These are phyloP conservation scores for Pelobates fuscus DNA, from an alignment of 2,113 vertebrate genomes.

Conservation along the genomic window DNA sequence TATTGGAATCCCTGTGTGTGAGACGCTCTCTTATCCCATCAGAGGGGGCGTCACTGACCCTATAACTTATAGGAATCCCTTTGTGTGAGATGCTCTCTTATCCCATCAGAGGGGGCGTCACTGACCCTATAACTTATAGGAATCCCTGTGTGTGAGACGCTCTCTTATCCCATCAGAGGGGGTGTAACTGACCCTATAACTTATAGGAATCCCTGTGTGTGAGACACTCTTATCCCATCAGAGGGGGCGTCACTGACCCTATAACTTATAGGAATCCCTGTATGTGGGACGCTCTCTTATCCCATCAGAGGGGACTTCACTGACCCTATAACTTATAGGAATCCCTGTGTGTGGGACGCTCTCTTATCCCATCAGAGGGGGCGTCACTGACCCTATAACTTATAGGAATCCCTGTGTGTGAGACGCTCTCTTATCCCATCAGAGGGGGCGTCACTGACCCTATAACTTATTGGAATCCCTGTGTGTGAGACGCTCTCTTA, in stretches of 20 bases:
- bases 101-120: background rate
- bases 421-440: too few species aligned
- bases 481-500: too few species aligned
- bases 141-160: background rate
- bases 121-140: background rate
- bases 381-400: too few species aligned
- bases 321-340: too few species aligned
- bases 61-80: background rate
- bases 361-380: too few species aligned
- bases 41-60: background rate
- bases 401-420: too few species aligned
- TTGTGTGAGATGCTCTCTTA: background rate
- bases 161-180: slow-evolving; percentile 12
- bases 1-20: slow-evolving; percentile 1
- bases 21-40: background rate
- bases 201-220: background rate
- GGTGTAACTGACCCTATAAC: background rate
- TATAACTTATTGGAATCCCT: too few species aligned
- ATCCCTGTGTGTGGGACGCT: too few species aligned
- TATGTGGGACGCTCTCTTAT: background rate
- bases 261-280: background rate
- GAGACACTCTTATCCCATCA: too few species aligned
- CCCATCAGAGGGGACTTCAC: too few species aligned
- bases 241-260: background rate
- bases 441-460: too few species aligned